Conservation (phyloP, 2,888 invertebrate species). For the Tigriopus californicus region DNA sequence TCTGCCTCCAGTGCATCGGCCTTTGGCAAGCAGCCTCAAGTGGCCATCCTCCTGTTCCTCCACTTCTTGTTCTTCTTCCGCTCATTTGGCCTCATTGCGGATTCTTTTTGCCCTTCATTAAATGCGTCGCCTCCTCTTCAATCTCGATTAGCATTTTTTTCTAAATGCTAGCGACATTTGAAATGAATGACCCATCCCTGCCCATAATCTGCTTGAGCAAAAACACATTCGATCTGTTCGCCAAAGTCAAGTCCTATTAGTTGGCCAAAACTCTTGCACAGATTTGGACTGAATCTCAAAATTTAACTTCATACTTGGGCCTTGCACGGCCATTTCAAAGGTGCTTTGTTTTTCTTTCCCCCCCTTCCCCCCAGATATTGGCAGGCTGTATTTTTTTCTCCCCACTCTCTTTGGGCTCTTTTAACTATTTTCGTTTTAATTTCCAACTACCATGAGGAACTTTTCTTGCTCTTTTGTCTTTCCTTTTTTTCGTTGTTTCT, state of each 20-base stretch:
- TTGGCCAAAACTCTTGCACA: too few relatives aligned
- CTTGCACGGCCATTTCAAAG: too few relatives aligned
- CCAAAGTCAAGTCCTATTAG: too few relatives aligned
- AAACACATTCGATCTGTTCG: too few relatives aligned
- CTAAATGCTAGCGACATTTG: neutral
- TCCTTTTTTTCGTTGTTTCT: too few relatives aligned
- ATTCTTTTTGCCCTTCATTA: neutral
- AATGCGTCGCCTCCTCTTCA: neutral
- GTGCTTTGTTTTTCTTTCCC: too few relatives aligned
- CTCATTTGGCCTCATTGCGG: neutral
- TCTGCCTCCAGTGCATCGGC: neutral
- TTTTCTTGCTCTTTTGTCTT: neutral
- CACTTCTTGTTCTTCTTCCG: neutral
- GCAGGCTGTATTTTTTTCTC: neutral
- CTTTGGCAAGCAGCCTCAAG: neutral
- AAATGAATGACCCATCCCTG: too few relatives aligned
- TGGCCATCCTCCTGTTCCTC: neutral
- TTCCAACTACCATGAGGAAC: neutral
- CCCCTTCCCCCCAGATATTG: neutral
- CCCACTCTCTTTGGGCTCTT: neutral
- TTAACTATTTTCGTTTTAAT: neutral
- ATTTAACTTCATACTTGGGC: too few relatives aligned
- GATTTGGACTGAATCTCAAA: too few relatives aligned
- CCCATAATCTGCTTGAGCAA: too few relatives aligned
- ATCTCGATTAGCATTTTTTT: neutral